Base-by-base conservation (phyloP, 2,888 invertebrate genomes). In the Tetropium fuscum region DNA sequence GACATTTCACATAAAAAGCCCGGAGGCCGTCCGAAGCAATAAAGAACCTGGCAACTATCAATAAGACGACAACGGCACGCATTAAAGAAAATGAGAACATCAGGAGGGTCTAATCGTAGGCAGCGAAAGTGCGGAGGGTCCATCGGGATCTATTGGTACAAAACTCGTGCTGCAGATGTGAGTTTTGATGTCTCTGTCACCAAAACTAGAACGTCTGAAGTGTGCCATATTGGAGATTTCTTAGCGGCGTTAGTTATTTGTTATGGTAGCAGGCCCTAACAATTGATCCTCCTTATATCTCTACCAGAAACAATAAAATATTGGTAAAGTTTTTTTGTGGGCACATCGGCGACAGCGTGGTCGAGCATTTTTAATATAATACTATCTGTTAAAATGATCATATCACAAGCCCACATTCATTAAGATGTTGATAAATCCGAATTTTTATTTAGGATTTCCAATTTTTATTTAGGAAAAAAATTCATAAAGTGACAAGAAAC, bases 161-260 rank as follows among this genome's bases (percentile, higher is more conserved):
- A 54, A 64, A 62, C 44, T 62, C 60, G 36, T 38, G 48, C 58
- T 63, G 34, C 60, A 63, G 77, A 77, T 76, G 75, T 64, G 76
- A 76, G 75, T 73, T 74, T 75, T 80, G 80, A 80, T 77, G 78
- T 80, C 80, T 79, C 75, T 76, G 78, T 79, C 79, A 77, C 76
- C 72, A 70, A 75, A 78, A 78, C 71, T 78, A 74, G 77, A 77
- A 71, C 74, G 74, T 74, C 72, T 72, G 70, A 74, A 73, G 75
- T 78, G 77, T 77, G 78, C 78, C 77, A 79, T 78, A 79, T 79
- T 78, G 78, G 75, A 79, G 76, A 79, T 80, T 77, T 74, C 74
- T 72, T 77, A 77, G 78, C 76, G 75, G 74, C 71, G 71, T 71
- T 74, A 73, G 74, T 75, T 76, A 74, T 74, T 74, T 73, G 75